These are phyloP conservation scores for Argentina silus DNA, from an alignment of 2,797 vertebrate genomes.

Conservation along the genomic window DNA sequence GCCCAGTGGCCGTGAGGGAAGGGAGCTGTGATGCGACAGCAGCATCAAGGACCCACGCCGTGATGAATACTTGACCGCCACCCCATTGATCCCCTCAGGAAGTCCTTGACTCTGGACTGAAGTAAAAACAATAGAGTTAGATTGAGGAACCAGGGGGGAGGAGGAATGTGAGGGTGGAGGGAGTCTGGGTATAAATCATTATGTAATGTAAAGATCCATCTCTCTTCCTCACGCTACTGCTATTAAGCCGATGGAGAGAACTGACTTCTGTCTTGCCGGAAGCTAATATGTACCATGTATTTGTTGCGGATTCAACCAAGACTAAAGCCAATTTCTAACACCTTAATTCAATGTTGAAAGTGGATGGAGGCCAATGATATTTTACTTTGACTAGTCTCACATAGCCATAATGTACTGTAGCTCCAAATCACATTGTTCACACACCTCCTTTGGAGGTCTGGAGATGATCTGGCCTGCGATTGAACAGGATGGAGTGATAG, in stretches of 20 bases:
- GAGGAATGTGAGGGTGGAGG: neutral
- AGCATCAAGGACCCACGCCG: conserved; percentile 5
- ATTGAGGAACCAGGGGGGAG: neutral
- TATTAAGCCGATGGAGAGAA: neutral
- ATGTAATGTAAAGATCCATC: conserved; percentile 1
- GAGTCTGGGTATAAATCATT: neutral
- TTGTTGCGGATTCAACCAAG: neutral
- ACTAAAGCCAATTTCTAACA: neutral
- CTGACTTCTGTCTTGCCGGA: neutral
- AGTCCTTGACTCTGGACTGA: conserved; percentile 16
- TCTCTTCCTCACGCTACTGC: neutral
- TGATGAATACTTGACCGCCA: conserved; percentile 15
- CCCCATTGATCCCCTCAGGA: conserved; percentile 10
- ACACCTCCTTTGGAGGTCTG: too few species aligned
- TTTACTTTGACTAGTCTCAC: neutral
- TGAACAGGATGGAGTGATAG: too few species aligned
- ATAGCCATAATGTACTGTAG: neutral
- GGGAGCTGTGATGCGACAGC: neutral
- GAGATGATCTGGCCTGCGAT: too few species aligned
- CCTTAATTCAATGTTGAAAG: neutral
- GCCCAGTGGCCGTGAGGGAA: neutral
- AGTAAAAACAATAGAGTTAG: conserved; percentile 10
- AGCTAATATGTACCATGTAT: neutral
- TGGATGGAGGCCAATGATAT: too few species aligned
- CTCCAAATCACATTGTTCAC: too few species aligned